phyloP scores from a whole-genome alignment of 1,140 invertebrate species.

The Danaus melanippus region DNA sequence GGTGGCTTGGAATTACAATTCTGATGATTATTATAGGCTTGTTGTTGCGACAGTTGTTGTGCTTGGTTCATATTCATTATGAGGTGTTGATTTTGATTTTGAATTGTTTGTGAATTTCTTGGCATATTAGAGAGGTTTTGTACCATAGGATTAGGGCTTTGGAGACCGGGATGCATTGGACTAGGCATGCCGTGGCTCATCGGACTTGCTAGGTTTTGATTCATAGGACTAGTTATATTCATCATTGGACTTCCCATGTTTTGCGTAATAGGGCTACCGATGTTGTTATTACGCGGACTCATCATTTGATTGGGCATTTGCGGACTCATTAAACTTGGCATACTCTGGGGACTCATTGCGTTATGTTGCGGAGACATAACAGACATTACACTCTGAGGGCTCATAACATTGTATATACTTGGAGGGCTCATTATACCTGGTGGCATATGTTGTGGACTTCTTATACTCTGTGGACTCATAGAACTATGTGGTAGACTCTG shows the following conservation, averaged over 20 bases:
- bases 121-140: slow-evolving; percentile 57
- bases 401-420: slow-evolving; percentile 64
- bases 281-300: slow-evolving; percentile 62
- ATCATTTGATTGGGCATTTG: slow-evolving; percentile 62
- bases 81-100: slow-evolving; percentile 43
- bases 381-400: slow-evolving; percentile 61
- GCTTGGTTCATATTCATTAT: slow-evolving; percentile 44
- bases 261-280: slow-evolving; percentile 59
- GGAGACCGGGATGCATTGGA: slow-evolving; percentile 61
- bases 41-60: slow-evolving; percentile 31
- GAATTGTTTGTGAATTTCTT: slow-evolving; percentile 38
- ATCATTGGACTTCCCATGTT: slow-evolving; percentile 59
- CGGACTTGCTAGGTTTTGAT: slow-evolving; percentile 56
- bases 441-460: slow-evolving; percentile 63
- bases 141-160: slow-evolving; percentile 58
- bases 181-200: slow-evolving; percentile 63
- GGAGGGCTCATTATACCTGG: slow-evolving; percentile 63
- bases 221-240: slow-evolving; percentile 57
- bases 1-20: slow-evolving; percentile 46
- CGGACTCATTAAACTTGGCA: slow-evolving; percentile 64
- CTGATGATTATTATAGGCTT: slow-evolving; percentile 39
- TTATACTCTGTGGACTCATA: slow-evolving; percentile 60
- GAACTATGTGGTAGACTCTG: slow-evolving; percentile 57
- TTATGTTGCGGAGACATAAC: slow-evolving; percentile 68
- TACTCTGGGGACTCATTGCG: slow-evolving; percentile 63